Conservation (phyloP, 2,888 invertebrate genomes). For the Pheosia tremula region DNA sequence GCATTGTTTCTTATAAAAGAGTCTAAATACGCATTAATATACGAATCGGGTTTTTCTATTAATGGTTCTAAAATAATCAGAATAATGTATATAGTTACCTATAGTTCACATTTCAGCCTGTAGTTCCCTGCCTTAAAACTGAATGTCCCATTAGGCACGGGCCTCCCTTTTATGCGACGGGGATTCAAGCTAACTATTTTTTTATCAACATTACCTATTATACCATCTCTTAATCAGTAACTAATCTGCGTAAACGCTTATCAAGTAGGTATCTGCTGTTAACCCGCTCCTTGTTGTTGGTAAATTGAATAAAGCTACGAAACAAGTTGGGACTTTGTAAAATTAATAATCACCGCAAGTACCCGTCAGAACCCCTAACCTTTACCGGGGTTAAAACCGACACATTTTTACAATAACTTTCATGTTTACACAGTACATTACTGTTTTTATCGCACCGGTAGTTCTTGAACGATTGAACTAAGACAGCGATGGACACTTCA, state of each 20-base stretch:
- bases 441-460: neutral
- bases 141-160: no score
- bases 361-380: slow-evolving; percentile 9
- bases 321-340: slow-evolving; percentile 25
- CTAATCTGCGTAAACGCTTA: slow-evolving; percentile 30
- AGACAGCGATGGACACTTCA: slow-evolving; percentile 11
- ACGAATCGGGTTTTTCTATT: no score
- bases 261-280: slow-evolving; percentile 24
- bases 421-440: neutral
- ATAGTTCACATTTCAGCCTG: no score
- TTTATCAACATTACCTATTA: neutral
- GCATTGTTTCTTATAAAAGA: no score
- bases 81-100: no score
- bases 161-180: no score
- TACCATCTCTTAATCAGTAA: slow-evolving; percentile 8
- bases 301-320: slow-evolving; percentile 42
- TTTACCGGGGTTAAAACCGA: neutral
- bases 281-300: slow-evolving; percentile 29
- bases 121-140: no score
- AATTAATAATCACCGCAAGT: slow-evolving; percentile 40
- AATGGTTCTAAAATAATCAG: no score
- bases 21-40: no score
- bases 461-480: neutral
- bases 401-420: neutral
- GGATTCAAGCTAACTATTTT: no score